These are phyloP conservation scores for Erpobdella octoculata DNA, from an alignment of 2,888 invertebrate species.

Conservation along the genomic window DNA sequence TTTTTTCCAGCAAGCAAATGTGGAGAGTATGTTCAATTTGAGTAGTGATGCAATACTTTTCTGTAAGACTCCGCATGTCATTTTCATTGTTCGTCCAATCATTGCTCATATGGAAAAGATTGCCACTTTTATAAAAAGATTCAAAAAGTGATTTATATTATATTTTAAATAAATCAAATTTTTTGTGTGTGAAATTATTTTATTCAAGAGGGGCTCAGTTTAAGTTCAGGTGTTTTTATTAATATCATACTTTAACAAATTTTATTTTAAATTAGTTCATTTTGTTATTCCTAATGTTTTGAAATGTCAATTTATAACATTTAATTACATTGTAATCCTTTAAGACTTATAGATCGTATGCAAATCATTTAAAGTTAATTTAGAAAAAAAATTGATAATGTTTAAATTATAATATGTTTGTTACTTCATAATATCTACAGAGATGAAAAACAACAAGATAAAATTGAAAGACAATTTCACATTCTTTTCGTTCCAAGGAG, in stretches of 20 bases:
- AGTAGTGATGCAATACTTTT: conserved; percentile 63
- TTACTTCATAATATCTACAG: not conserved
- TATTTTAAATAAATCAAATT: not conserved
- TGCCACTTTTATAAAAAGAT: conserved; percentile 61
- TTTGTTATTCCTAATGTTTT: not conserved
- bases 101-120: conserved; percentile 74
- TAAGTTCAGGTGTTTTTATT: not conserved
- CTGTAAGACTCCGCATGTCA: conserved; percentile 70
- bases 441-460: not conserved
- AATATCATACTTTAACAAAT: not conserved
- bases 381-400: not conserved
- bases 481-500: conserved; percentile 80
- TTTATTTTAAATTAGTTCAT: not conserved
- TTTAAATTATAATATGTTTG: not conserved
- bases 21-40: conserved; percentile 73
- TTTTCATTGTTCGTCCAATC: conserved; percentile 78
- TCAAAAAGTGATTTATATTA: conserved; percentile 56
- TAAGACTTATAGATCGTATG: too few species aligned
- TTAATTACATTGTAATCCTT: too few species aligned
- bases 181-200: not conserved
- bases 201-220: not conserved
- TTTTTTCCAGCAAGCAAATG: conserved; percentile 68
- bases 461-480: conserved; percentile 66
- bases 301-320: too few species aligned
- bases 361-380: too few species aligned